Evolutionary conservation across 2,113 vertebrate genomes (phyloP), one percentile per base, ranked within the genome.

Genomic region (Vulpes ferrilata): DNA sequence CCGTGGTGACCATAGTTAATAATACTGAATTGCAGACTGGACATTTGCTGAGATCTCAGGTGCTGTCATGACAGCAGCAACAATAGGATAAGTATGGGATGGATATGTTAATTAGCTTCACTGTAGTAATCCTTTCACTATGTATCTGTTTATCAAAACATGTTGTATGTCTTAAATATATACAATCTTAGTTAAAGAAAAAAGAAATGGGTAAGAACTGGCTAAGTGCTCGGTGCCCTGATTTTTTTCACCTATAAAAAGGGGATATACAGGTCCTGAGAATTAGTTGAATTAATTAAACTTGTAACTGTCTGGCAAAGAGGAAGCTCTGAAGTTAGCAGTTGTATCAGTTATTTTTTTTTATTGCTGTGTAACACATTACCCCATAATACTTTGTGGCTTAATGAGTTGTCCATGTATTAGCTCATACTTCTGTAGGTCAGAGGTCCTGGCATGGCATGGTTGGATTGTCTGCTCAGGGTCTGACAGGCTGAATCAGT

Each of bases 71-170:
- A n/a, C 7, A 25, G 19, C 11, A 16, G 6, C 2, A 25, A 79
- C 5, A 53, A 57, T 23, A 10, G 2, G 11, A 11, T 4, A 67
- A 4, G 7, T 15, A 13, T 15, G n/a, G 8, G 17, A 57, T 0
- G 11, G 60, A 19, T 25, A 30, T 17, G 32, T 55, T 27, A 19
- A 19, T 55, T 27, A 15, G 60, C 30, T 55, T 69, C 22, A 38
- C 23, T 23, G 22, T 19, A 55, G 22, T 79, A 12, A 53, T 53
- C 57, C 16, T 12, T n/a, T 35, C 57, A 35, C 15, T 38, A 11
- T 22, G 59, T 27, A 23, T 55, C 30, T 38, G 60, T 80, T 19
- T 67, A 7, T 67, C 48, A 12, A 15, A 67, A 90, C 48, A 55
- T 35, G 74, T 12, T 67, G 16, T 6, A 38, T 5, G 51, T n/a